A percentile compares a stretch with the other conserved stretches of the same genome.
phyloP scores from a whole-genome alignment of 2,888 invertebrate species.

The Dicycla oo region DNA sequence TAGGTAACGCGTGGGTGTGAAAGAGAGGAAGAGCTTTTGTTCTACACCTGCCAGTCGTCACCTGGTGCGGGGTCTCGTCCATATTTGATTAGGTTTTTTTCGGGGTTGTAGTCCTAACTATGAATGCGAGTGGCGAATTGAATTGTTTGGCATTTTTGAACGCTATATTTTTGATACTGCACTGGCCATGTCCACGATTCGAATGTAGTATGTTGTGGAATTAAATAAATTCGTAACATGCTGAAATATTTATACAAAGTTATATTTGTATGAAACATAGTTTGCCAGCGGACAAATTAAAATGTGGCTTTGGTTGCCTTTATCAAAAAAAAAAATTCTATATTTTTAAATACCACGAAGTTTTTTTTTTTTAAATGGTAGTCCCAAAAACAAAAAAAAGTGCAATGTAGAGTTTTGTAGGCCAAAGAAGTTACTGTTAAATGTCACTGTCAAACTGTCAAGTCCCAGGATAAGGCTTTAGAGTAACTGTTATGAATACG shows the following conservation, averaged over 20 bases:
- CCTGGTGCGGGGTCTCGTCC: constrained; percentile 82
- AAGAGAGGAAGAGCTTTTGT: constrained; percentile 79
- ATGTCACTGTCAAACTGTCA: constrained; percentile 31
- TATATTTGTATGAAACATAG: constrained; percentile 41
- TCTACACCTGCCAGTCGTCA: constrained; percentile 86
- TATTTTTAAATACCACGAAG: background rate
- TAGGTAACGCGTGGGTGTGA: constrained; percentile 70
- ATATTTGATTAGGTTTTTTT: constrained; percentile 88
- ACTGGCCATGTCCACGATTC: constrained; percentile 27
- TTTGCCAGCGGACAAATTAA: constrained; percentile 33
- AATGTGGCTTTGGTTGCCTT: no score
- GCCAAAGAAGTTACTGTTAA: constrained; percentile 24
- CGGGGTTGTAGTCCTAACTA: constrained; percentile 82
- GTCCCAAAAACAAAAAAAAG: background rate
- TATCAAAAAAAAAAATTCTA: no score
- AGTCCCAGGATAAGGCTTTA: constrained; percentile 28
- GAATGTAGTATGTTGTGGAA: constrained; percentile 38
- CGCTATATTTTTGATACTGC: constrained; percentile 53
- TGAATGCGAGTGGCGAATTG: constrained; percentile 72
- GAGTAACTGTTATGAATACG: constrained; percentile 60
- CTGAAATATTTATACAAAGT: constrained; percentile 52
- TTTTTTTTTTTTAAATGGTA: background rate
- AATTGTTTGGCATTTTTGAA: constrained; percentile 67
- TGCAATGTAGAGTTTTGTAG: constrained; percentile 5
- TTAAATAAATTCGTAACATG: constrained; percentile 52